phyloP scores from a whole-genome alignment of 2,888 invertebrate species.

The Oligia fasciuncula region DNA sequence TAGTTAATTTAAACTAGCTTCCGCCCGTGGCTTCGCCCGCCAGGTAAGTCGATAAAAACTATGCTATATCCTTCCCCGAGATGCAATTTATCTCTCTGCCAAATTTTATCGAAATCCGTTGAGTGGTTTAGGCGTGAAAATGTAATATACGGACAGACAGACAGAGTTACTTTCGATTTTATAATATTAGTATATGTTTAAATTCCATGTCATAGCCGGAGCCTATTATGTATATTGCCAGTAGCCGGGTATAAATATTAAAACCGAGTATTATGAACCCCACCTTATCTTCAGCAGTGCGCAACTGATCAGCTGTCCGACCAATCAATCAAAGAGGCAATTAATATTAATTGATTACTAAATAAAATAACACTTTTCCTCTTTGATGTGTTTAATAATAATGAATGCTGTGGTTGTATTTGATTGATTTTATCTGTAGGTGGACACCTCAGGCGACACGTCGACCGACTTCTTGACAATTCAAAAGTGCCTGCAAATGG shows the following conservation, averaged over 20 bases:
- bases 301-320: neutral
- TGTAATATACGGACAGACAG: too few relatives aligned
- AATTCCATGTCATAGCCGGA: neutral
- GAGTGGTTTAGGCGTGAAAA: too few relatives aligned
- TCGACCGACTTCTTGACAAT: too few relatives aligned
- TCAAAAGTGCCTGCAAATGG: too few relatives aligned
- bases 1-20: too few relatives aligned
- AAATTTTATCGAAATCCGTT: too few relatives aligned
- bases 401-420: neutral
- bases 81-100: too few relatives aligned
- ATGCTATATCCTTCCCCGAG: too few relatives aligned
- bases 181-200: neutral
- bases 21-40: too few relatives aligned
- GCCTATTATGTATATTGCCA: neutral
- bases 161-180: too few relatives aligned
- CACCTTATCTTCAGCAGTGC: neutral
- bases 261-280: constrained; percentile 19
- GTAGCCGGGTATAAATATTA: neutral
- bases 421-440: neutral
- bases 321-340: neutral
- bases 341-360: neutral
- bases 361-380: constrained; percentile 5
- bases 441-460: constrained; percentile 8
- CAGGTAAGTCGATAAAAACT: too few relatives aligned
- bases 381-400: constrained; percentile 4